Base-by-base conservation (phyloP, 2,797 vertebrate species). In the Liasis olivaceus region DNA sequence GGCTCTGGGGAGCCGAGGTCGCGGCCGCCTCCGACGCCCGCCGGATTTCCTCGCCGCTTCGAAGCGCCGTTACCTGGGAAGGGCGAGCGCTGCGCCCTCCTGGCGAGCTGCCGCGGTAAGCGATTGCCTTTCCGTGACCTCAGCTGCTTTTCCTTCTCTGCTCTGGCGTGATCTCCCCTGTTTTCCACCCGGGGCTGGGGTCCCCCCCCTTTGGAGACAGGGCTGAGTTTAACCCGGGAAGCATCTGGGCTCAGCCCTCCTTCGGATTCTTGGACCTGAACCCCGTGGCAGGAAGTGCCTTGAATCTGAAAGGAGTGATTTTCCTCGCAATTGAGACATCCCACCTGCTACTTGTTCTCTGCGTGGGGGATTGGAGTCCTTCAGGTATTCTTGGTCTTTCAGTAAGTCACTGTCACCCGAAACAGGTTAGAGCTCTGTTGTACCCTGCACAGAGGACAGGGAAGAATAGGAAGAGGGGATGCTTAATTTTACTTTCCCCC, bases 21-120 rank as follows among this genome's bases (percentile, higher is more conserved):
- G 42, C 36, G 77, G 60, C 31, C 90, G 91, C 24, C 92, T 59
- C 54, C 88, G 28, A 87, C 94, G 69, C 64, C 42, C 59, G 90
- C 96, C 96, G 9, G 95, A 96, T 94, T 97, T 97, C 92, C 93
- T 62, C 26, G 59, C 54, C 59, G 84, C 89, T 26, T 64, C 94
- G 93, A 91, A 66, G 87, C 90, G 87, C 91, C 95, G 28, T 93
- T 93, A 56, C 89, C 95, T 42, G 24, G 92, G 66, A 56, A 90
- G 89, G 51, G 85, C 81, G 36, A 36, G 91, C 31, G 59, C 63
- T 51, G 90, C 94, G 63, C 92, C 95, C 20, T 69, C 17, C 6
- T 89, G 94, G 94, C 89, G 36, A 51, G 36, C 59, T 47, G 11
- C 58, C 5, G 92, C 42, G 95, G 96, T 96, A 92, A 96, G 96